Evolutionary conservation across 2,888 invertebrate genomes (phyloP).

Genomic region (Scaptomyza polygonia): DNA sequence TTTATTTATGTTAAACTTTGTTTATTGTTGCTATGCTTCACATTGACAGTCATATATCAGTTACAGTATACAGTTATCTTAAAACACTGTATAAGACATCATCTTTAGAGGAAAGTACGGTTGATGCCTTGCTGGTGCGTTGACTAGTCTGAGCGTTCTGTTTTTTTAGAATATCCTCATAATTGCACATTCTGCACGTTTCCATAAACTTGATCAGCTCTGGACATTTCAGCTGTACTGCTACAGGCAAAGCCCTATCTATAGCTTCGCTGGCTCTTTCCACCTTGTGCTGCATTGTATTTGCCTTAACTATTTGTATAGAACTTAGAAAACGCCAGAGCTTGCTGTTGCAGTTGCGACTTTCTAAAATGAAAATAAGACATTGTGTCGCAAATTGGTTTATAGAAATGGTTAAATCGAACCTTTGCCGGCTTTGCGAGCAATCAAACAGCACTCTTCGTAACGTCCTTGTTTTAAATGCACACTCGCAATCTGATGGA

Average conservation of each 20-base stretch:
- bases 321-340: constrained; percentile 74
- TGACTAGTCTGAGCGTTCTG: neutral
- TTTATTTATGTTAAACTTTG: no score
- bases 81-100: neutral
- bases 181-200: neutral
- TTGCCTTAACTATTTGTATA: constrained; percentile 71
- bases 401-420: neutral
- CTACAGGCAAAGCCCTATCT: constrained; percentile 36
- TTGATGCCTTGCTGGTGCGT: neutral
- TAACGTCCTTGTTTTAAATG: constrained; percentile 69
- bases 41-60: neutral
- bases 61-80: no score
- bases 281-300: constrained; percentile 72
- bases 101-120: neutral
- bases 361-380: constrained; percentile 29
- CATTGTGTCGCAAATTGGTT: neutral
- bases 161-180: constrained; percentile 2
- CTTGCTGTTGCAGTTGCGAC: constrained; percentile 60
- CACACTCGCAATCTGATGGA: constrained; percentile 72
- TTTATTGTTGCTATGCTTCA: neutral
- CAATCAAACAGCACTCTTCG: constrained; percentile 76
- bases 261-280: constrained; percentile 72
- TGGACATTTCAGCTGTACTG: neutral
- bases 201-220: constrained; percentile 26
- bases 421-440: constrained; percentile 70